phyloP scores from a whole-genome alignment of 2,797 vertebrate species.

The Rhabdophis nuchalis region DNA sequence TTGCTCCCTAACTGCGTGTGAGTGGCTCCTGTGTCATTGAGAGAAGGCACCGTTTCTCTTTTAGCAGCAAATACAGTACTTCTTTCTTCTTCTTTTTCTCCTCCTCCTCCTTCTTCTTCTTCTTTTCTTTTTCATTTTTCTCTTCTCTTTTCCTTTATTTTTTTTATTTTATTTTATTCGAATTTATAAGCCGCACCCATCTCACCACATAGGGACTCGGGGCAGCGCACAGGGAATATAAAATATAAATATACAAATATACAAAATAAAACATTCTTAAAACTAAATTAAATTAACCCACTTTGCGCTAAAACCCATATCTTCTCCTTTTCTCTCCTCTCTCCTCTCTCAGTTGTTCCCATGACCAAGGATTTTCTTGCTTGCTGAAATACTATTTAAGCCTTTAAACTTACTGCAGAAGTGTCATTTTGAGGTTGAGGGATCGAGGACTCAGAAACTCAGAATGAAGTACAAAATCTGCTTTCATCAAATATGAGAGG shows the following conservation, averaged over 20 bases:
- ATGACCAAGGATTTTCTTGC: neutral
- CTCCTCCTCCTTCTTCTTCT: neutral
- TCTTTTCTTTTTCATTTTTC: neutral
- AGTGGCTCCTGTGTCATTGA: neutral
- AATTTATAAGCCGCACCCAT: no score
- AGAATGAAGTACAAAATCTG: neutral
- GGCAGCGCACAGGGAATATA: no score
- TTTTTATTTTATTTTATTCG: no score
- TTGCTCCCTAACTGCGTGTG: slow-evolving; percentile 14
- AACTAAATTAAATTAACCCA: no score
- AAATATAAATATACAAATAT: no score
- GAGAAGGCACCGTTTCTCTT: neutral
- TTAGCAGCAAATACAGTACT: neutral
- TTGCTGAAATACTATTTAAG: neutral
- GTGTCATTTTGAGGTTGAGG: neutral
- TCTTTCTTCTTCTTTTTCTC: neutral
- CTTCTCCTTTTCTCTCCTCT: neutral
- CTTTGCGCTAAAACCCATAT: no score
- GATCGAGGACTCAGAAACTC: neutral
- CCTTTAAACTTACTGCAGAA: rapidly evolving
- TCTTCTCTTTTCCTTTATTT: neutral
- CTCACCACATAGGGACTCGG: no score
- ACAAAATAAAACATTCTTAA: no score
- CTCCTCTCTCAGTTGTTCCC: rapidly evolving
- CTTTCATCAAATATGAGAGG: neutral